Evolutionary conservation across 2,888 invertebrate species (phyloP), one percentile per base, ranked within the genome.

Genomic region (Hypselothyrea guttata): DNA sequence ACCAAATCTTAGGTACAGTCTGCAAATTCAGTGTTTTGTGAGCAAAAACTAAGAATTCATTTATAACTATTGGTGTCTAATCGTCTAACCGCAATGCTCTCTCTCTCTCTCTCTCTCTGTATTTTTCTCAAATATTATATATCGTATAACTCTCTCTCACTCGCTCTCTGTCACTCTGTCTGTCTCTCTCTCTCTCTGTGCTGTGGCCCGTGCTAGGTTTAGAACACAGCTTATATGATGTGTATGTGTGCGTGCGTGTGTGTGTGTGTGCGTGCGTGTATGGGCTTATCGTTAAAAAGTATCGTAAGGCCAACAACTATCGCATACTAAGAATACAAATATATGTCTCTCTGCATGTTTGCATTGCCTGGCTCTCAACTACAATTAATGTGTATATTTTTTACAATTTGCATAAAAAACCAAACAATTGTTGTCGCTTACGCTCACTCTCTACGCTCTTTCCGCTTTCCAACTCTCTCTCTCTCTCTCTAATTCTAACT

Each of bases 161-260:
- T 38, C 38, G 56, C 12, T 48, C 53, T 35, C 34, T 46, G 11
- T 55, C 49, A 62, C 57, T 62, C 35, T 54, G 47, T 61, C 49
- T 63, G 53, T 61, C 57, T 64, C 53, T 62, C 55, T 35, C 22
- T 44, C 15, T 51, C 13, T 53, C 59, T 59, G 38, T 75, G 61
- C 66, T 70, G 65, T 75, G 57, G 75, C 75, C 72, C 75, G 78
- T 74, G 78, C 71, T 78, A 82, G 78, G 72, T 64, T 64, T 82
- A 78, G 78, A 71, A 75, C 44, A 61, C 47, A 67, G 67, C 70
- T 74, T 74, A 46, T 44, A 48, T 53, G 41, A 30, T 55, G 38
- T 59, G 37, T 42, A 47, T 61, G 48, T 45, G 18, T 57, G 56
- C 40, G 33, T 63, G 44, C 30, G 46, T 48, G 37, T 42, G 42